Evolutionary conservation across 2,113 vertebrate species (phyloP), one percentile per base, ranked within the genome.

Genomic region (Bungarus multicinctus): DNA sequence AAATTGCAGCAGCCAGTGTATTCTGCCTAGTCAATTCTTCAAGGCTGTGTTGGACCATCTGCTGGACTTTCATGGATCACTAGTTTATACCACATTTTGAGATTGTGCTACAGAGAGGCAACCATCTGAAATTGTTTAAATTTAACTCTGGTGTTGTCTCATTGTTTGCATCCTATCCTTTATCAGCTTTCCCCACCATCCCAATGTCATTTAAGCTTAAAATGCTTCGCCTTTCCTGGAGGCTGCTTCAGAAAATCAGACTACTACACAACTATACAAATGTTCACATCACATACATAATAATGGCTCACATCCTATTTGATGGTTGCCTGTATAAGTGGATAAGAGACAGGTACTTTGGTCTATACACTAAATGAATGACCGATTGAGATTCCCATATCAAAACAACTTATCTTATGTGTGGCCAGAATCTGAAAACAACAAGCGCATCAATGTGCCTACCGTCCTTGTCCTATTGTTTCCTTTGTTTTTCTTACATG

Each of bases 241-340:
- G 92, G 89, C 4, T 89, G 58, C 90, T 95, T 90, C 20, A 91
- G 95, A 94, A 96, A 92, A 93, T 90, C 91, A 92, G 94, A 93
- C 89, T 96, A 92, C 2, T 58, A 87, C 91, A 92, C 95, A 74
- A 85, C 60, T 64, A 92, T 89, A 57, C 92, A 91, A 94, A 95
- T 30, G 30, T 81, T 50, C 91, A 86, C 0, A 0, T 74, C 47
- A 50, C 47, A 50, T 50, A 50, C 8, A 50, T 50, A 50, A 50
- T 50, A 50, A 50, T 50, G 47, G 47, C 47, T 50, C 47, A 50
- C 47, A 50, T 50, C 47, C 47, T 50, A 50, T 50, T 50, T 50
- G 47, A 50, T 50, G 47, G 7, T 50, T 50, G 47, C 8, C 47
- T 50, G 47, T 50, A 6, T 50, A 8, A 50, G 47, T 8, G 47